A percentile compares a stretch with the other conserved stretches of the same genome.
Conservation (phyloP, 1,140 invertebrate genomes). For the Triops cancriformis region DNA sequence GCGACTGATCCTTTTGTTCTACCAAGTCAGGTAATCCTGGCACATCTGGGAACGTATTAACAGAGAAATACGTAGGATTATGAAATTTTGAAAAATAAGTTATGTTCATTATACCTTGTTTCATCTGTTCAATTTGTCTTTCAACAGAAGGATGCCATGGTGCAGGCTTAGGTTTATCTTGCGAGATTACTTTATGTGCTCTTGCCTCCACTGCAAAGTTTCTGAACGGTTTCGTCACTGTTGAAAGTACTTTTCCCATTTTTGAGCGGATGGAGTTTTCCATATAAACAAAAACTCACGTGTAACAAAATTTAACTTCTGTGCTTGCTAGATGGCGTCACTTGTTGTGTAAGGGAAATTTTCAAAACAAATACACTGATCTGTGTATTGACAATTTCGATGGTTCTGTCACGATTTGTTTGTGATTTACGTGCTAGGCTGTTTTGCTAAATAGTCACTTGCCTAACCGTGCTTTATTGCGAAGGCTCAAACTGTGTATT, state of each 20-base stretch:
- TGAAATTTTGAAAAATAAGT: neutral
- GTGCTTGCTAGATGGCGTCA: neutral
- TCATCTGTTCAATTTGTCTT: conserved; percentile 50
- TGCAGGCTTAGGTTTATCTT: conserved; percentile 55
- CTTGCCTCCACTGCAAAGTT: conserved; percentile 62
- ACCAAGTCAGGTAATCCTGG: conserved; percentile 50
- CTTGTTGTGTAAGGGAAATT: neutral
- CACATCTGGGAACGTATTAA: conserved; percentile 42
- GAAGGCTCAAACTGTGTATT: too few relatives aligned
- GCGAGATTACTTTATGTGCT: conserved; percentile 54
- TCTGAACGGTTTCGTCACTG: conserved; percentile 37
- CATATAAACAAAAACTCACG: neutral
- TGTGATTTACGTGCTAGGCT: too few relatives aligned
- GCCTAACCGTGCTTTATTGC: too few relatives aligned
- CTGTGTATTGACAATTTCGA: too few relatives aligned
- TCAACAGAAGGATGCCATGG: conserved; percentile 50
- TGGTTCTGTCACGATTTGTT: too few relatives aligned
- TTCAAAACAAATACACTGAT: too few relatives aligned
- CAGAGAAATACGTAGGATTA: conserved; percentile 12
- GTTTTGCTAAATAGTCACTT: too few relatives aligned
- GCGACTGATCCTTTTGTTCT: conserved; percentile 46
- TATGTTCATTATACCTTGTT: conserved; percentile 43
- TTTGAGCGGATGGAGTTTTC: neutral
- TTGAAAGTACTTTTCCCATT: conserved; percentile 1
- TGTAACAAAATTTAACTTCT: neutral